A percentile compares a stretch with the other conserved stretches of the same genome.
phyloP scores from a whole-genome alignment of 2,797 vertebrate species.

The Gymnopithys bicolor region DNA sequence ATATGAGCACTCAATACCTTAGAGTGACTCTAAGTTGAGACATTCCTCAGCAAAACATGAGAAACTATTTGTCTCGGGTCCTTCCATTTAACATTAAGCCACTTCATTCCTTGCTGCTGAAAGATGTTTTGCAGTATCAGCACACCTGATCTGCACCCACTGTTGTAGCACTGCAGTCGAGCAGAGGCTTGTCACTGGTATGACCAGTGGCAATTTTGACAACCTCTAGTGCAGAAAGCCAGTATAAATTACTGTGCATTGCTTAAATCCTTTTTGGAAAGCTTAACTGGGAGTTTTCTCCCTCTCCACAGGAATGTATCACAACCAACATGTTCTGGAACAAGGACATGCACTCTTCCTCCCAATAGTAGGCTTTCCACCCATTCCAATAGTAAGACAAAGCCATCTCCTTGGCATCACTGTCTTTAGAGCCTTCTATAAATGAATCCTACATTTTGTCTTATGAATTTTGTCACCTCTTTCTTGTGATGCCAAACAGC shows the following conservation, averaged over 20 bases:
- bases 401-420: background rate
- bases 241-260: background rate
- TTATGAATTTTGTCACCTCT: background rate
- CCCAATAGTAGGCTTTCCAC: background rate
- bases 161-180: conserved; percentile 4
- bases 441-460: background rate
- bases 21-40: background rate
- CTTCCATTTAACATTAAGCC: background rate
- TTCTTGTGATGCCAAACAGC: background rate
- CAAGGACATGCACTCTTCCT: background rate
- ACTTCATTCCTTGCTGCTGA: background rate
- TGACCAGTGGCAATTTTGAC: conserved; percentile 30
- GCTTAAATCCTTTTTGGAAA: background rate
- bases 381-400: background rate
- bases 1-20: background rate
- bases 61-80: background rate
- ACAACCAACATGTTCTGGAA: background rate
- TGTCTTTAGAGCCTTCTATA: background rate
- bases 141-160: conserved; percentile 16
- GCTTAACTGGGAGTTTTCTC: background rate
- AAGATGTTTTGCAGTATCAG: background rate
- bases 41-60: conserved; percentile 1
- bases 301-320: background rate
- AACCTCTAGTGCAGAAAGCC: background rate
- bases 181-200: background rate